Evolutionary conservation across 2,113 vertebrate genomes (phyloP).

Genomic region (Erinaceus europaeus): DNA sequence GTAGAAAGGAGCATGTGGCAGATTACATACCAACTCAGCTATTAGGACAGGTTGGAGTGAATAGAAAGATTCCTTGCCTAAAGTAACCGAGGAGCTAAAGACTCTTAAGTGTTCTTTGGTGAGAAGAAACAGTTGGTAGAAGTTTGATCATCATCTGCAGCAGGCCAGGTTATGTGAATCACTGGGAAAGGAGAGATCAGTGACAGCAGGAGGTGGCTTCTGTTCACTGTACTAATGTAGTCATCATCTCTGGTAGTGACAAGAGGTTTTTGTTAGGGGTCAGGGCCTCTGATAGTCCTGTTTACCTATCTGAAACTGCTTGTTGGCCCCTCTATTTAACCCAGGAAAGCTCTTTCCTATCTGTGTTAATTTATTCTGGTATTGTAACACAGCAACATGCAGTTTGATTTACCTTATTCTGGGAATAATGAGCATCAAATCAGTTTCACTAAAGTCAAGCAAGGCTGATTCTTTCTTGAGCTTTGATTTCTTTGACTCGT

Average conservation of each 20-base stretch:
- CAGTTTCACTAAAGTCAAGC: neutral
- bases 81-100: neutral
- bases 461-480: neutral
- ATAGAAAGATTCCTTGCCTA: neutral
- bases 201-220: too few relatives aligned
- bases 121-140: neutral
- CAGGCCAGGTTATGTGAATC: neutral
- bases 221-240: too few relatives aligned
- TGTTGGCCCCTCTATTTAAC: neutral
- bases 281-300: neutral
- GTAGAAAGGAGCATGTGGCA: too few relatives aligned
- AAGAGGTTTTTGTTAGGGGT: too few relatives aligned
- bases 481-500: neutral
- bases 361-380: neutral
- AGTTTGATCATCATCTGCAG: accelerated
- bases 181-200: neutral
- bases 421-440: neutral
- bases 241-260: neutral
- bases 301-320: neutral
- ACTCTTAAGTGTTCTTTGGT: too few relatives aligned
- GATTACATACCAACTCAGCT: neutral
- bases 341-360: neutral
- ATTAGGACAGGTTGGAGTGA: accelerated
- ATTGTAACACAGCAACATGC: neutral
- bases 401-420: neutral